Base-by-base conservation (phyloP, 2,797 vertebrate genomes). In the Setipinna tenuifilis region DNA sequence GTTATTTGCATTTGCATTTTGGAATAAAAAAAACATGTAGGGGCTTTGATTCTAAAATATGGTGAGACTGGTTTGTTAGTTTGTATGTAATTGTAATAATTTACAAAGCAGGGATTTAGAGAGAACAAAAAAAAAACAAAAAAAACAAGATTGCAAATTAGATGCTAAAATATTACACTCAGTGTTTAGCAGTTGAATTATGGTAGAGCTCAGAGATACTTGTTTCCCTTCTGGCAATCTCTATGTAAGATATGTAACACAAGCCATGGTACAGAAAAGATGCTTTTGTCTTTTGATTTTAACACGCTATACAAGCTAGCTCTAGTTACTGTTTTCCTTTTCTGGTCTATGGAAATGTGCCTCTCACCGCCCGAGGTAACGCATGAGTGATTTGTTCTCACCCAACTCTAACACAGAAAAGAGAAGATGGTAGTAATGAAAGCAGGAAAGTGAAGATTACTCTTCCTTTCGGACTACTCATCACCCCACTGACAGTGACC, bases 341-440 rank as follows among this genome's bases (percentile, higher is more conserved):
- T 65, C 9, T 11, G 23, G n/a, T 65, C 23, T 65, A 25, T 25
- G n/a, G 25, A 10, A 65, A n/a, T 1, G 61, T n/a, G 21, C 61
- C 9, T 65, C 11, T 23, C 23, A 3, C 25, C 62, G 23, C 62
- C 62, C 7, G 23, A 65, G 62, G 62, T 25, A 65, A 25, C 25
- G 11, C 19, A 28, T 82, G 82, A 84, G 86, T 41, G 84, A 48
- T 62, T 81, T 65, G 44, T 85, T 85, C 82, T 50, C 50, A 83
- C 57, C 54, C 35, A 1, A 35, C 57, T 80, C 59, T 83, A 50
- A 83, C 46, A 62, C 82, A 78, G n/a, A n/a, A 54, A 82, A 78
- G 82, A 85, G 31, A 44, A 83, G 35, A 50, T 46, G 83, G 61
- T 21, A 46, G 9, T n/a, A 68, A 17, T 9, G 57, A 65, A 48